Evolutionary conservation across 1,140 invertebrate species (phyloP), one percentile per base, ranked within the genome.

Genomic region (Drosophila leontia): DNA sequence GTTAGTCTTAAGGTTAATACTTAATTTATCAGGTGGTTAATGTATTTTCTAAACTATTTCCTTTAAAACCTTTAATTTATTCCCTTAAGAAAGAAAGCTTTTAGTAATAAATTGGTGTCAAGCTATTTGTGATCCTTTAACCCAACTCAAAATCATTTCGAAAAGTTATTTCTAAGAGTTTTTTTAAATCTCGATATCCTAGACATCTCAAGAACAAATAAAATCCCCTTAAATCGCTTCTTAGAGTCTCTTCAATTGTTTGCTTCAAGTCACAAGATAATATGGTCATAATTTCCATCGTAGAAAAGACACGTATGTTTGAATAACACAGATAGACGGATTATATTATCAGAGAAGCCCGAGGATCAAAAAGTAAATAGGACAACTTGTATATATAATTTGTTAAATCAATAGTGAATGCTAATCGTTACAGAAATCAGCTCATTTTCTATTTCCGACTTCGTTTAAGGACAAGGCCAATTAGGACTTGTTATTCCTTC

Each of bases 341-440:
- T 56, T 56, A 37, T 12, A 8, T 39, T 55, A n/a, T 39, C 34
- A 23, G n/a, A 19, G 12, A 7, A 13, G 7, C 11, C 0, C 13
- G 32, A 29, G 17, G 32, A 55, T 17, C 34, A 15, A 3, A 19
- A 35, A 2, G 51, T 13, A 37, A 19, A 53, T 53, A 8, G 17
- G 17, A 19, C 17, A 55, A 39, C 19, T 15, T n/a, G 13, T 15
- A 29, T 29, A 29, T 29, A 6, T 29, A n/a, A 15, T 23, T 56
- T 56, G 53, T 56, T 56, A 12, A 39, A 56, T 56, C 53, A 39
- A 56, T 56, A 56, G 7, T n/a, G 35, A 56, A 39, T n/a, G 19
- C 19, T 26, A 23, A 56, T 26, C 34, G 53, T 5, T 1, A 9
- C 12, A 37, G 34, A 35, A 55, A 37, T 55, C 51, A 5, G 34